These are phyloP conservation scores for Pampusana beccarii DNA, from an alignment of 2,113 vertebrate species.

Conservation along the genomic window DNA sequence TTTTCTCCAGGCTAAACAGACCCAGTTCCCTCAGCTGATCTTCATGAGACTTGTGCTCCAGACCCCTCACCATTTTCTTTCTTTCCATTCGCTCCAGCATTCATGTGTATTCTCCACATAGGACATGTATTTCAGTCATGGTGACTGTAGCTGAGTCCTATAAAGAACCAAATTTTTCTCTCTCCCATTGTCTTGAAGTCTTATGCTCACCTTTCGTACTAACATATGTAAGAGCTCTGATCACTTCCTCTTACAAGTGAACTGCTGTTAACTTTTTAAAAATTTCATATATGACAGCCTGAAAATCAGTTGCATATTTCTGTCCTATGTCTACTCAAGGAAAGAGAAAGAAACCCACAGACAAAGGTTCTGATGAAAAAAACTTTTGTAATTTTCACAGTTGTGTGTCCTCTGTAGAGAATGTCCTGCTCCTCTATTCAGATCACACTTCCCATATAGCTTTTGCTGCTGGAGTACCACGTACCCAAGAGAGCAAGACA, in stretches of 20 bases:
- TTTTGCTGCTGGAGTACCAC: not conserved
- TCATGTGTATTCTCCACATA: not conserved
- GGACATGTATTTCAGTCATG: not conserved
- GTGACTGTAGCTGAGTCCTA: not conserved
- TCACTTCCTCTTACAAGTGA: not conserved
- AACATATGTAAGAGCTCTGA: not conserved
- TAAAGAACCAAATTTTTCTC: not conserved
- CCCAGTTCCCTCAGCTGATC: too few species aligned
- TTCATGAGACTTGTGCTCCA: too few species aligned
- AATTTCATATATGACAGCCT: not conserved
- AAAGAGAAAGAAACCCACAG: not conserved
- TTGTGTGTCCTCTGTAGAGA: not conserved
- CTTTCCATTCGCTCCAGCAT: too few species aligned
- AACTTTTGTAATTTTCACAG: not conserved
- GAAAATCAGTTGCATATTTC: not conserved
- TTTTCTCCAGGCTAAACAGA: too few species aligned
- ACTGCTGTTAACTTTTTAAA: not conserved
- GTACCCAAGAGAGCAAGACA: not conserved
- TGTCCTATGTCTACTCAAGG: not conserved
- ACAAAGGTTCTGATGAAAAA: not conserved
- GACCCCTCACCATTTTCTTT: too few species aligned
- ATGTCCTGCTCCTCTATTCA: not conserved
- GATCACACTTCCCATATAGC: fast-evolving
- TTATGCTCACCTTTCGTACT: not conserved
- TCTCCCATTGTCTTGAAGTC: not conserved